phyloP scores from a whole-genome alignment of 2,797 vertebrate species.

The Ptychadena robeensis region DNA sequence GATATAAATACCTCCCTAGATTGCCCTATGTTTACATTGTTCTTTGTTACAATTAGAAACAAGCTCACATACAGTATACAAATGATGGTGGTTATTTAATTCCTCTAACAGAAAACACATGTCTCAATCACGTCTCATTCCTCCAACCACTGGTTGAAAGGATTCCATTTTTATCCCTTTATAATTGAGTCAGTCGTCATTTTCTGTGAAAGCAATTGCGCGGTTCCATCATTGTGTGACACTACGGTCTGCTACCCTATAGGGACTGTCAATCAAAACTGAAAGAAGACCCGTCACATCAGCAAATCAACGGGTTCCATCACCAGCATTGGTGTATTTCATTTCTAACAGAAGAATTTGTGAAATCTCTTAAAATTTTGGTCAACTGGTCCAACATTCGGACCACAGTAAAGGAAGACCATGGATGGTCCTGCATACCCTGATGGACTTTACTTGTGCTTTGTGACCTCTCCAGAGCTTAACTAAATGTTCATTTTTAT shows the following conservation, averaged over 20 bases:
- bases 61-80: conserved; percentile 54
- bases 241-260: not conserved
- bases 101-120: conserved; percentile 52
- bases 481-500: too few relatives aligned
- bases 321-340: too few relatives aligned
- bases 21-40: conserved; percentile 52
- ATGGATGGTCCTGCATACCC: too few relatives aligned
- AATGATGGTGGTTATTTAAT: conserved; percentile 55
- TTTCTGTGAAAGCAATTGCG: conserved; percentile 43
- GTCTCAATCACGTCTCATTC: conserved; percentile 24
- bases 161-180: conserved; percentile 51
- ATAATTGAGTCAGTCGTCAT: conserved; percentile 40
- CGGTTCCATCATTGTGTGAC: conserved; percentile 40
- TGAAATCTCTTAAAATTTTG: too few relatives aligned
- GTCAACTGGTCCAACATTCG: too few relatives aligned
- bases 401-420: too few relatives aligned
- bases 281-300: not conserved
- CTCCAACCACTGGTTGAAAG: conserved; percentile 22
- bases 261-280: not conserved
- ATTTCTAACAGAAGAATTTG: too few relatives aligned
- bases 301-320: too few relatives aligned
- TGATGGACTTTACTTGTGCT: too few relatives aligned
- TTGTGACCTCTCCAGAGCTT: too few relatives aligned
- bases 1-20: conserved; percentile 38
- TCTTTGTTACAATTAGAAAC: conserved; percentile 59